These are phyloP conservation scores for Pan troglodytes DNA, from an alignment of 2,113 vertebrate species.

Conservation along the genomic window NHGRI_mPanTro3-v2.1_pri NC_072420.2:18521001-18521500, in stretches of 20 bases:
- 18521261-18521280: neutral
- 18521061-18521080: neutral
- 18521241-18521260: neutral
- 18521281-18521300: neutral
- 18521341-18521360: neutral
- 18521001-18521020: neutral
- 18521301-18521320: neutral
- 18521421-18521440: neutral
- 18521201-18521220: neutral
- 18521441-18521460: neutral
- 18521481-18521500: neutral
- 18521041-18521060: neutral
- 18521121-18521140: neutral
- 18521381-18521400: neutral
- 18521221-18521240: neutral
- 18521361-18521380: slow-evolving; percentile 15
- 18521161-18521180: slow-evolving; percentile 1
- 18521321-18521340: neutral
- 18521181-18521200: neutral
- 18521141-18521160: neutral
- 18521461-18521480: neutral
- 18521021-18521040: neutral
- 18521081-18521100: neutral
- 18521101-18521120: slow-evolving; percentile 1
- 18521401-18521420: neutral